Conservation (phyloP, 2,888 invertebrate genomes). For the Phorcus lineatus region DNA sequence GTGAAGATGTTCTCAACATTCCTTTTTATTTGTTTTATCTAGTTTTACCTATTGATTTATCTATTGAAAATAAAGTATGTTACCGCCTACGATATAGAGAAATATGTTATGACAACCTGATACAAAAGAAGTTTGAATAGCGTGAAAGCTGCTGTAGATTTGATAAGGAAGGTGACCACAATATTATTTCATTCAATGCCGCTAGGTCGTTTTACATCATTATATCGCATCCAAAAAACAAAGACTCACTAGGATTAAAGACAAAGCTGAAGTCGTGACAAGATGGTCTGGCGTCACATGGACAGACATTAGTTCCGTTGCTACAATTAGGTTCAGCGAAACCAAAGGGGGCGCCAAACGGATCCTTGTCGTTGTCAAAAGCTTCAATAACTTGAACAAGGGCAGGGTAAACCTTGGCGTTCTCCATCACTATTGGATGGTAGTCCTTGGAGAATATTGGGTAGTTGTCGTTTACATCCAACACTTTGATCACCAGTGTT, state of each 20-base stretch:
- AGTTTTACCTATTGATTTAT: too few species aligned
- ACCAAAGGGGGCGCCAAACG: slow-evolving; percentile 83
- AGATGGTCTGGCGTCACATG: slow-evolving; percentile 25
- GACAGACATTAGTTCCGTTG: slow-evolving; percentile 30
- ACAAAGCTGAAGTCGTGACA: slow-evolving; percentile 37
- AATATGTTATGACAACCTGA: too few species aligned
- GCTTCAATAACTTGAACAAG: slow-evolving; percentile 62
- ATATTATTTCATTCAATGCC: too few species aligned
- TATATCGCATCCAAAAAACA: not conserved
- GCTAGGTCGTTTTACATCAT: too few species aligned
- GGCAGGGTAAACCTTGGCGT: not conserved
- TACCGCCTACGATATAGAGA: too few species aligned
- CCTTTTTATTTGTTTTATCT: too few species aligned
- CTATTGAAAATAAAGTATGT: too few species aligned
- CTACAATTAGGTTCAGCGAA: slow-evolving; percentile 73
- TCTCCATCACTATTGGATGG: slow-evolving; percentile 51
- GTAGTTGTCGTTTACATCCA: slow-evolving; percentile 98
- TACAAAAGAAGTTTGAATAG: too few species aligned
- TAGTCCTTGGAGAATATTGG: slow-evolving; percentile 86
- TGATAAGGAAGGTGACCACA: too few species aligned
- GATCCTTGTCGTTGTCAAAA: slow-evolving; percentile 67
- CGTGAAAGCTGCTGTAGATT: too few species aligned
- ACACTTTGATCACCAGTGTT: slow-evolving; percentile 92
- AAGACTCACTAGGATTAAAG: slow-evolving; percentile 40
- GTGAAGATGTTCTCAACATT: too few species aligned